Base-by-base conservation (phyloP, 53 echinoderm and acorn worm species). In the Crossaster papposus region DNA sequence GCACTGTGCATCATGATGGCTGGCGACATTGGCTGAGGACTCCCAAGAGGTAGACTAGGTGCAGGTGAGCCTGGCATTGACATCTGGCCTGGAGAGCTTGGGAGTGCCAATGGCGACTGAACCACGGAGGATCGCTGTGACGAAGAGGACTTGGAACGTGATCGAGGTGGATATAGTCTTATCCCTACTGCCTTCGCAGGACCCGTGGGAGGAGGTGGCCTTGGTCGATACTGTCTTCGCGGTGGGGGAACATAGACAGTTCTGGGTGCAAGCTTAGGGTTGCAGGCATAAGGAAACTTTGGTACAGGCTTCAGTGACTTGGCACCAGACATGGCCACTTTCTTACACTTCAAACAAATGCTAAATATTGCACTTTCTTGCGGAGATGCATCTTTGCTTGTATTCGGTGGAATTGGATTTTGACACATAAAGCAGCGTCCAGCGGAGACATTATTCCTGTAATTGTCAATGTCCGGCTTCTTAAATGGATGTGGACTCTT, bases 381-480 rank as follows among this genome's bases (percentile, higher is more conserved):
- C 11, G 80, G 70, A 3, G 96, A 94, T 50, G 88, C 90, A 83
- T 94, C 93, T 37, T 81, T 92, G 79, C 80, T 89, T n/a, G 89
- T 86, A 58, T 87, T 87, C 23, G 97, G 94, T 72, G 90, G 92
- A 82, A 96, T 95, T 10, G 91, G 72, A n/a, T 91, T 92, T 50
- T 94, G 93, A 81, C 97, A 96, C 33, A 96, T 89, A 28, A 96
- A 92, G 77, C 97, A 96, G 14, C 90, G 90, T 22, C 85, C 95
- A 51, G 92, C 94, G 15, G 91, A 86, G 9, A 90, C 90, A 77
- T 94, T 96, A 34, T 92, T 94, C 82, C 95, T 92, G 88, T 95
- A 96, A 62, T 94, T 92, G 31, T 95, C 88, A 51, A 96, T 96
- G 79, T 94, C 92, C 22, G 97, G 97, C 68, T 95, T 95, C 54